Percentiles rank a stretch among this genome's conserved stretches.
Conservation (phyloP, 2,888 invertebrate species). For the Phragmatobia fuliginosa region DNA sequence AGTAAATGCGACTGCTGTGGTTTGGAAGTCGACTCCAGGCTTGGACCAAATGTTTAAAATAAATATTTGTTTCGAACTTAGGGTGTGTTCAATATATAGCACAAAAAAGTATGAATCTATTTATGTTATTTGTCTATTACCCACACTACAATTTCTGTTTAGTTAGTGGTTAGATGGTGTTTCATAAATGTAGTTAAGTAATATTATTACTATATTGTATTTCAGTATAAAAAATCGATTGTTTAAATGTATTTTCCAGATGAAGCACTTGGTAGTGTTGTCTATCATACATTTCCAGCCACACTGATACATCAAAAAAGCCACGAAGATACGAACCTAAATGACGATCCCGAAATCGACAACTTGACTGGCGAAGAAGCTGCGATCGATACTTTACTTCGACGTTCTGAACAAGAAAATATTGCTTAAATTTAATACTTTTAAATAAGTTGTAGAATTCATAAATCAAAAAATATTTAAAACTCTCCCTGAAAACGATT, state of each 20-base stretch:
- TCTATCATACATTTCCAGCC: constrained; percentile 55
- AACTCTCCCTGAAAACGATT: background rate
- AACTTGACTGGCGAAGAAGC: constrained; percentile 10
- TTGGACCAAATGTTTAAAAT: no score
- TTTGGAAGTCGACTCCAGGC: no score
- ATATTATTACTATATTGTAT: background rate
- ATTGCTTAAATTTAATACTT: background rate
- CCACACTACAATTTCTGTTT: no score
- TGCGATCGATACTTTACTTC: constrained; percentile 10
- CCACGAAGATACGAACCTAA: constrained; percentile 24
- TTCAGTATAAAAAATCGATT: background rate
- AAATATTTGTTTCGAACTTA: no score
- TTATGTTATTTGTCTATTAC: no score
- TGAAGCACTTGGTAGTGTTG: constrained; percentile 52
- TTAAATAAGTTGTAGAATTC: background rate
- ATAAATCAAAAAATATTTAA: no score
- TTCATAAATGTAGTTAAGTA: no score
- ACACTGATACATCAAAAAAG: constrained; percentile 45
- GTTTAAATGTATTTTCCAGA: constrained; percentile 26
- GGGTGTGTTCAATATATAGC: no score
- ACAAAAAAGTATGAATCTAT: no score
- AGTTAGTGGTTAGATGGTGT: no score
- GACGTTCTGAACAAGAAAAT: background rate
- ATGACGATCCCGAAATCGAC: constrained; percentile 35
- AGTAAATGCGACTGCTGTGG: no score